A percentile compares a stretch with the other conserved stretches of the same genome.
These are phyloP conservation scores for Lanius collurio DNA, from an alignment of 2,113 vertebrate genomes.

Conservation along the genomic window DNA sequence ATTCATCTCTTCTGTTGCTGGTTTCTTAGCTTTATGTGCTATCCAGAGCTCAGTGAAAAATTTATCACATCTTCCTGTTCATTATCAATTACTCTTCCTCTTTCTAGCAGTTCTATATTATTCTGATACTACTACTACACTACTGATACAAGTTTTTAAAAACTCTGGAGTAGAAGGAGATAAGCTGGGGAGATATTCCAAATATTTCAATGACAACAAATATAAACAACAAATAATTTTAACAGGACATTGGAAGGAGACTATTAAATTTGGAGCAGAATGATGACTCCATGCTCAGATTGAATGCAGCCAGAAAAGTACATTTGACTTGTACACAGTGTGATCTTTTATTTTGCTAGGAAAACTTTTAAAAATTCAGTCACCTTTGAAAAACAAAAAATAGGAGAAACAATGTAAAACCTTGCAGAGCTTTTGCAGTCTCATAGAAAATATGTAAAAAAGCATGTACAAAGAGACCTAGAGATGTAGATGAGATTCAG, in stretches of 20 bases:
- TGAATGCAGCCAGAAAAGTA: background rate
- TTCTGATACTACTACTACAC: background rate
- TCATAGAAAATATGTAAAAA: background rate
- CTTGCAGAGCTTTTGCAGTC: background rate
- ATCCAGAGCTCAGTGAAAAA: background rate
- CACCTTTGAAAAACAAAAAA: background rate
- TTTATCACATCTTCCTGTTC: accelerated
- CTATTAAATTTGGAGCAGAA: background rate
- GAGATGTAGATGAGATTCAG: background rate
- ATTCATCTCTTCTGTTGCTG: background rate
- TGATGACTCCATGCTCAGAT: background rate
- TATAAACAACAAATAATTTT: background rate
- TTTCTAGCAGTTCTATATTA: background rate
- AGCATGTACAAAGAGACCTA: background rate
- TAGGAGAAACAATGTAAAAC: background rate
- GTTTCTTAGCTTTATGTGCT: background rate
- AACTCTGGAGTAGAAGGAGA: background rate
- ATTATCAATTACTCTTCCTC: background rate
- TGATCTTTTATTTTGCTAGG: background rate
- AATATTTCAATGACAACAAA: background rate
- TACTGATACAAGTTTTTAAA: background rate
- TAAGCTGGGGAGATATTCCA: background rate
- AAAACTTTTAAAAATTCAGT: background rate
- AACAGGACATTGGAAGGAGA: background rate
- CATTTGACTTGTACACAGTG: background rate